phyloP scores from a whole-genome alignment of 2,888 invertebrate species.

The Plebejus argus region DNA sequence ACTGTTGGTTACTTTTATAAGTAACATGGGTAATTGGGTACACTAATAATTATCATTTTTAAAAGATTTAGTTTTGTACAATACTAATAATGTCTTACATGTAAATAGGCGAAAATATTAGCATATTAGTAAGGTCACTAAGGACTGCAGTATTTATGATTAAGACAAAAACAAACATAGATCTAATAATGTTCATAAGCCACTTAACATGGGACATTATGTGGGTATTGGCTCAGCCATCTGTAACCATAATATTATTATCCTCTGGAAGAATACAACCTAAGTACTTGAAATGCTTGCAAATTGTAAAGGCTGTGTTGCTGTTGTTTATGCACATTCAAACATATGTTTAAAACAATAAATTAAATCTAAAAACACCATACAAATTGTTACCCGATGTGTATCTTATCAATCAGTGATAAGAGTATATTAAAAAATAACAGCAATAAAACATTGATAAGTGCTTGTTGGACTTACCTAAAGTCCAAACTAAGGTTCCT shows the following conservation, averaged over 20 bases:
- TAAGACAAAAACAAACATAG: no score
- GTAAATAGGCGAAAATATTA: neutral
- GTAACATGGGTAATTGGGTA: no score
- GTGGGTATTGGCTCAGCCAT: no score
- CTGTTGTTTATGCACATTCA: neutral
- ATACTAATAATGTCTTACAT: no score
- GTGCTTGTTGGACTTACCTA: slow-evolving; percentile 78
- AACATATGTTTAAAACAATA: neutral
- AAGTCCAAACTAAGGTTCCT: slow-evolving; percentile 94
- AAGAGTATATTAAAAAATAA: neutral
- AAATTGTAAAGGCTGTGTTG: neutral
- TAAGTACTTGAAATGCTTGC: neutral
- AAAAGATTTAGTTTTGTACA: no score
- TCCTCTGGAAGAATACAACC: neutral
- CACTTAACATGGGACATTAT: no score
- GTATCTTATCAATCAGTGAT: slow-evolving; percentile 7
- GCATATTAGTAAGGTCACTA: no score
- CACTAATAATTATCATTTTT: no score
- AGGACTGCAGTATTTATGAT: neutral
- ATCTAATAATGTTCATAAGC: no score
- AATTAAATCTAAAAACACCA: neutral
- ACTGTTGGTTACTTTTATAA: no score
- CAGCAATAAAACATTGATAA: neutral
- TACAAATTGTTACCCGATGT: neutral
- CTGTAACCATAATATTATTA: neutral